Evolutionary conservation across 92 coral and sea anemone species (phyloP), one percentile per base, ranked within the genome.

Genomic region (Epizoanthus stellaris): DNA sequence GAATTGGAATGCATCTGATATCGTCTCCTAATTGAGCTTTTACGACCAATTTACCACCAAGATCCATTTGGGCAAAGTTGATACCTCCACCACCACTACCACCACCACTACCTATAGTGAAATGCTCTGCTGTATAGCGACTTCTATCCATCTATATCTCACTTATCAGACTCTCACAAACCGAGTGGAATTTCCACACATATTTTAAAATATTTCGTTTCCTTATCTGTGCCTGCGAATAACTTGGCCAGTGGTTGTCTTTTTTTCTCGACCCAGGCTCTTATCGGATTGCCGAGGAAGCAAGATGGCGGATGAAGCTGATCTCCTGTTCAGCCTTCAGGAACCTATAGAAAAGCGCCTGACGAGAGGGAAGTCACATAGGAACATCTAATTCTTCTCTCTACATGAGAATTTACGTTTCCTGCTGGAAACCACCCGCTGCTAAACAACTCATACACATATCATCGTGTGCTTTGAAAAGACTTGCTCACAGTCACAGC

Each of bases 1-100:
- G 99, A 56, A 97, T 97, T 11, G 99, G 99, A 84, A 97, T 97
- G 85, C 97, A 85, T 56, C 99, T 87, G 53, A 97, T 94, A 80
- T 97, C 99, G 68, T 97, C 95, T 21, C 99, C 99, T 19, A 97
- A 75, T 64, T 95, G 99, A n/a, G 99, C 99, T 86, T 97, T 97
- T 56, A 97, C 95, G 4, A 97, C 92, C 19, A 97, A 86, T 68
- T 93, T 91, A 3, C 98, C 99, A 19, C 95, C 89, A 70, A 97
- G 90, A 89, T 97, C 99, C 84, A 93, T 88, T 63, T 93, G 80
- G n/a, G 94, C 87, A 73, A 97, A 97, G 80, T 69, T 87, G 23
- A 91, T 87, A 58, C 96, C 90, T 87, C 91, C 80, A 8, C 87
- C 85, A 67, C 93, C 89, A n/a, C 80, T 75, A 12, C 87, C 82